These are phyloP conservation scores for Osmerus mordax DNA, from an alignment of 2,113 vertebrate species.

Conservation along the genomic window DNA sequence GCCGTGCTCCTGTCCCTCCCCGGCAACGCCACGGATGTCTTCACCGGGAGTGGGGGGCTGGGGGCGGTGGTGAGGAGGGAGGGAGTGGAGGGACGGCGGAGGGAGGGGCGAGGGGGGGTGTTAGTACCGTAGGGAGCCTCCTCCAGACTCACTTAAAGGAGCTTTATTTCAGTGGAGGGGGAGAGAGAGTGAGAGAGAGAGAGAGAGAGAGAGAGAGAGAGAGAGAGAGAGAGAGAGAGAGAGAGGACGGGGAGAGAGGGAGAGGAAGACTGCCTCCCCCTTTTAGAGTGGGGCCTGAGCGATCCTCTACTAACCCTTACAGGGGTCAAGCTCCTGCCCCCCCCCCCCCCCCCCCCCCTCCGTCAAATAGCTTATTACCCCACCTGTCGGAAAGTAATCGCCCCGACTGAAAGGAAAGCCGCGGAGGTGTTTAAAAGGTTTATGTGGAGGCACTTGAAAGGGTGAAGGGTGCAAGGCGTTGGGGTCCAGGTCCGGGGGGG, in stretches of 20 bases:
- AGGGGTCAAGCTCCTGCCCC: conserved; percentile 86
- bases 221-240: conserved; percentile 81
- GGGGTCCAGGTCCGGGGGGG: conserved; percentile 37
- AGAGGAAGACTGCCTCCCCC: not conserved
- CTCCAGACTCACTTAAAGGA: conserved; percentile 92
- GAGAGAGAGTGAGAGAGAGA: conserved; percentile 82
- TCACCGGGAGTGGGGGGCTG: conserved; percentile 54
- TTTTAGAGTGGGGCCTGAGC: conserved; percentile 56
- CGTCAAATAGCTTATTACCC: conserved; percentile 97
- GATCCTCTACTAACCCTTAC: conserved; percentile 78
- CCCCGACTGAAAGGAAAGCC: conserved; percentile 79
- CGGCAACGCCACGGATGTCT: conserved; percentile 93
- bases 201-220: conserved; percentile 71
- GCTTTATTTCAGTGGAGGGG: conserved; percentile 91
- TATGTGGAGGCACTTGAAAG: conserved; percentile 58
- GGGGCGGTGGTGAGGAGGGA: conserved; percentile 24
- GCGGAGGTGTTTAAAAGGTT: conserved; percentile 70
- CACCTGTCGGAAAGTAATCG: conserved; percentile 93
- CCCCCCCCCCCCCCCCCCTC: conserved; percentile 75
- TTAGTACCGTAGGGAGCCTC: conserved; percentile 79
- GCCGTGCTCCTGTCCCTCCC: conserved; percentile 94
- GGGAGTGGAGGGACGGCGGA: conserved; percentile 35
- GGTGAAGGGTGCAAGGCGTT: conserved; percentile 47
- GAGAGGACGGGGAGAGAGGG: conserved; percentile 69
- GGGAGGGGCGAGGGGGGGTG: conserved; percentile 34